These are phyloP conservation scores for Amphimallon solstitiale DNA, from an alignment of 2,888 invertebrate genomes.

Conservation along the genomic window DNA sequence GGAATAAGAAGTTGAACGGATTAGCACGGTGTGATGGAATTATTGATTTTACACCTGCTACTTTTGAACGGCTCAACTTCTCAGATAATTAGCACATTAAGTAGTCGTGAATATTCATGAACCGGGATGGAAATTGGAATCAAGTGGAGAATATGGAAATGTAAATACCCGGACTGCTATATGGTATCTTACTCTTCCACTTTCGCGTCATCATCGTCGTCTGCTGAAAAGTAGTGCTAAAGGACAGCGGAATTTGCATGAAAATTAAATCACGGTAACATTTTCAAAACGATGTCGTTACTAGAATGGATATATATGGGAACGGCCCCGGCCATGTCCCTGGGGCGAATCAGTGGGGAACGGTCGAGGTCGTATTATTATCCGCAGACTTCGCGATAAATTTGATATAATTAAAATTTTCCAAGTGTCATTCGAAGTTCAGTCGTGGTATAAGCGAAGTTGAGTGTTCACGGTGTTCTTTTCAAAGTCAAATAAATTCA, in stretches of 20 bases:
- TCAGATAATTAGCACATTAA: slow-evolving; percentile 45
- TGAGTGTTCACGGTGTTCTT: not conserved
- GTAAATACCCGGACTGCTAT: slow-evolving; percentile 40
- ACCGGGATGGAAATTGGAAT: slow-evolving; percentile 41
- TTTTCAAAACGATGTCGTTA: slow-evolving; percentile 39
- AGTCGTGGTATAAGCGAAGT: not conserved
- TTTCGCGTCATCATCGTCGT: slow-evolving; percentile 7
- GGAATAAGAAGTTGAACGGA: not conserved
- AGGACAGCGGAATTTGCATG: slow-evolving; percentile 39
- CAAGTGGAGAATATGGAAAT: slow-evolving; percentile 42
- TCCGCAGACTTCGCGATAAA: not conserved
- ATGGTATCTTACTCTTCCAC: slow-evolving; percentile 21
- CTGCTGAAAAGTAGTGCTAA: slow-evolving; percentile 37
- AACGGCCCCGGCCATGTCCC: too few species aligned
- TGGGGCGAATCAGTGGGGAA: too few species aligned
- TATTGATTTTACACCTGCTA: slow-evolving; percentile 38
- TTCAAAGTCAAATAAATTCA: not conserved
- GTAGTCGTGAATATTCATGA: slow-evolving; percentile 44
- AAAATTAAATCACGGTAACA: slow-evolving; percentile 41
- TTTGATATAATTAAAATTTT: slow-evolving; percentile 23
- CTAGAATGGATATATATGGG: slow-evolving; percentile 6
- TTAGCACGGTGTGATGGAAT: not conserved
- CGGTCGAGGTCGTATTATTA: not conserved
- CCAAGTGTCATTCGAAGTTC: not conserved
- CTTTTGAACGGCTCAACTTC: slow-evolving; percentile 39